A percentile compares a stretch with the other conserved stretches of the same genome.
Conservation (phyloP, 2,797 vertebrate genomes). For the Pipistrellus nathusii region DNA sequence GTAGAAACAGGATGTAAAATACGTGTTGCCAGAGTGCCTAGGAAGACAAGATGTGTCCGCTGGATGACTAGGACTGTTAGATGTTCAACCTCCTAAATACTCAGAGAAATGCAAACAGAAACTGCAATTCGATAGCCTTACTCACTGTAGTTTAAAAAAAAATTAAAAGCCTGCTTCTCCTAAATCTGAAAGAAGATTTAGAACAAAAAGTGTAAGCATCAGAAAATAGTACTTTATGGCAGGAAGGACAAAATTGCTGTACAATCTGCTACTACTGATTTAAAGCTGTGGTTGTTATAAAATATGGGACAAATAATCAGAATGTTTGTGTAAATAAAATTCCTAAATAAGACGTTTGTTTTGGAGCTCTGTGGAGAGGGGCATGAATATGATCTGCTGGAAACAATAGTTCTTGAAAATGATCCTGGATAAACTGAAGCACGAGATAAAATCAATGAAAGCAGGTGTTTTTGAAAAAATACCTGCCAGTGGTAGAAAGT, state of each 20-base stretch:
- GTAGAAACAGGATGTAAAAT: neutral
- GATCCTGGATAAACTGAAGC: neutral
- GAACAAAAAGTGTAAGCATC: neutral
- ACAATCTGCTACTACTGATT: neutral
- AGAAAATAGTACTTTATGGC: neutral
- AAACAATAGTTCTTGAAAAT: constrained; percentile 8
- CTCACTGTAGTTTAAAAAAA: neutral
- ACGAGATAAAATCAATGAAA: neutral
- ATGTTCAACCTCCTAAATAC: neutral
- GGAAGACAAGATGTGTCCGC: neutral
- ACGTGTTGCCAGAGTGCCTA: neutral
- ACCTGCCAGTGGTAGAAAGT: neutral
- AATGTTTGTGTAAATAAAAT: neutral
- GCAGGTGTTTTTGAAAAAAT: neutral
- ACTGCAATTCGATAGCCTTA: neutral
- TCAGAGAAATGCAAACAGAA: neutral
- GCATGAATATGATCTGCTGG: neutral
- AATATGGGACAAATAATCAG: neutral
- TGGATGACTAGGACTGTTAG: neutral
- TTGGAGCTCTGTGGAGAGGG: neutral
- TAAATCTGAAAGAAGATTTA: neutral
- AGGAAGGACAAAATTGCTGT: neutral
- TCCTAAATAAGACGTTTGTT: neutral
- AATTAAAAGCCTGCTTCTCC: neutral
- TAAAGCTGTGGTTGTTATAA: neutral